Evolutionary conservation across 1,140 invertebrate genomes (phyloP).

Genomic region (Neodiprion virginianus): DNA sequence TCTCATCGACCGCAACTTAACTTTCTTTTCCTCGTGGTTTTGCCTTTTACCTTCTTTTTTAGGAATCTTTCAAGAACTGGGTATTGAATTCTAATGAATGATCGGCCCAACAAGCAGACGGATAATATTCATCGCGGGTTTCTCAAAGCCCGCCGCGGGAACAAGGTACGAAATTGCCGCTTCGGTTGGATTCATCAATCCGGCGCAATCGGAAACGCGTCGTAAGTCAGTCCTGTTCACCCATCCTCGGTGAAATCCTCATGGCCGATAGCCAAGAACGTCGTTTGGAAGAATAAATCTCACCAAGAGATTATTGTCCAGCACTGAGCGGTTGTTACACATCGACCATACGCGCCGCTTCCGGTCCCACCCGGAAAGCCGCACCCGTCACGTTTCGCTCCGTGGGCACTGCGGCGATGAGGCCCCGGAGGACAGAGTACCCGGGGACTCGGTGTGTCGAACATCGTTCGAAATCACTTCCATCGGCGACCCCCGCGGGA

Average conservation of each 20-base stretch:
- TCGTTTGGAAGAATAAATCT: too few relatives aligned
- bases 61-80: background rate
- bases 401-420: slow-evolving; percentile 26
- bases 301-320: background rate
- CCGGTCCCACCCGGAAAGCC: slow-evolving; percentile 57
- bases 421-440: slow-evolving; percentile 16
- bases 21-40: slow-evolving; percentile 13
- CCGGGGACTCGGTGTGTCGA: slow-evolving; percentile 20
- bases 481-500: background rate
- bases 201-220: too few relatives aligned
- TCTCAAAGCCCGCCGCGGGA: too few relatives aligned
- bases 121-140: too few relatives aligned
- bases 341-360: slow-evolving; percentile 31
- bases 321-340: background rate
- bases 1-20: background rate
- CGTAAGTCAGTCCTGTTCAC: too few relatives aligned
- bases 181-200: too few relatives aligned
- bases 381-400: slow-evolving; percentile 50
- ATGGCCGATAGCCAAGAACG: too few relatives aligned
- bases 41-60: slow-evolving; percentile 14
- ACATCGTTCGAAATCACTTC: background rate
- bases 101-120: background rate
- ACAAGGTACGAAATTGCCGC: too few relatives aligned
- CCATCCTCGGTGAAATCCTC: too few relatives aligned
- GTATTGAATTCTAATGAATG: slow-evolving; percentile 8